A percentile compares a stretch with the other conserved stretches of the same genome.
Evolutionary conservation across 2,888 invertebrate genomes (phyloP).

Genomic region (Tachystola acroxantha): DNA sequence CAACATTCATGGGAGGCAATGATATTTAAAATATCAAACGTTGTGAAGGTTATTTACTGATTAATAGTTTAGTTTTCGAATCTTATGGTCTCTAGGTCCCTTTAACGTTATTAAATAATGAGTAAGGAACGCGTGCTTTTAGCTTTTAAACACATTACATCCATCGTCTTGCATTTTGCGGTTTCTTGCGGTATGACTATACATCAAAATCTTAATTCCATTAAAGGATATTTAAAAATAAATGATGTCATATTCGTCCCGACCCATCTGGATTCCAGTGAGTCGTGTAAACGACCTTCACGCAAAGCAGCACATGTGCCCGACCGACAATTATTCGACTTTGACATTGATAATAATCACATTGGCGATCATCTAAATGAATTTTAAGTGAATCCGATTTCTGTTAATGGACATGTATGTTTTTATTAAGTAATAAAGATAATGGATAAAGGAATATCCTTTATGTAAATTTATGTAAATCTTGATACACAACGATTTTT

Average conservation of each 20-base stretch:
- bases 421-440: slow-evolving; percentile 1
- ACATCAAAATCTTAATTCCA: no score
- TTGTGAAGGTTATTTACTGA: no score
- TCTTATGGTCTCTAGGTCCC: no score
- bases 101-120: no score
- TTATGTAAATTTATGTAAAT: slow-evolving; percentile 1
- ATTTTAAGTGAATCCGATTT: slow-evolving; percentile 2
- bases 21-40: not conserved
- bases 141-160: no score
- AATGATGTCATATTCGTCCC: slow-evolving; percentile 43
- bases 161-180: no score
- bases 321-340: slow-evolving; percentile 28
- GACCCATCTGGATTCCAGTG: slow-evolving; percentile 39
- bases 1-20: not conserved
- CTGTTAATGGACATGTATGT: not conserved
- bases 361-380: slow-evolving; percentile 4
- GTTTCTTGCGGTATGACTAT: no score
- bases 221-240: slow-evolving; percentile 4
- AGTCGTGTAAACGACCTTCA: slow-evolving; percentile 45
- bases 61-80: no score
- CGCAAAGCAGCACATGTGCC: slow-evolving; percentile 40
- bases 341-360: slow-evolving; percentile 21
- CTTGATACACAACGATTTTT: not conserved
- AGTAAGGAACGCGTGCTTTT: no score
- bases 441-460: slow-evolving; percentile 1